phyloP scores from a whole-genome alignment of 2,888 invertebrate genomes.

The Trileptium ribeirensis region DNA sequence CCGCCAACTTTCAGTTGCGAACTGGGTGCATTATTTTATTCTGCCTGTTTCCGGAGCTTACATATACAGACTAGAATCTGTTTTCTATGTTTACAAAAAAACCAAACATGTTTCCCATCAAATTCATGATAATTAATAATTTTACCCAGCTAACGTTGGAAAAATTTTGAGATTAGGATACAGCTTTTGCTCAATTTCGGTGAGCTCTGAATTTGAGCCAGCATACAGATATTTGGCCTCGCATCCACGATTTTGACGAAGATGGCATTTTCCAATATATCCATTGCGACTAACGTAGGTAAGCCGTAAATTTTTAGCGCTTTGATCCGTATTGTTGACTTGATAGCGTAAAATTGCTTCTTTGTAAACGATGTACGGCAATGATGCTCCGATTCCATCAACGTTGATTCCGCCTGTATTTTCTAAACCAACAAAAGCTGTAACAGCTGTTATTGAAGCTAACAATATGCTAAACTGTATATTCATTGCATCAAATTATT shows the following conservation, averaged over 20 bases:
- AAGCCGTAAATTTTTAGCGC: neutral
- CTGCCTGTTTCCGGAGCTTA: too few relatives aligned
- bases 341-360: neutral
- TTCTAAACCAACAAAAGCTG: too few relatives aligned
- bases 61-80: too few relatives aligned
- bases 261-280: neutral
- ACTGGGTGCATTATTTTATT: too few relatives aligned
- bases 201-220: neutral
- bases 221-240: constrained; percentile 3
- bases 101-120: too few relatives aligned
- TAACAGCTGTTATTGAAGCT: too few relatives aligned
- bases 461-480: too few relatives aligned
- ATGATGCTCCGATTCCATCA: neutral
- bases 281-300: neutral
- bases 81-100: too few relatives aligned
- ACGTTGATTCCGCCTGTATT: too few relatives aligned
- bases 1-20: too few relatives aligned
- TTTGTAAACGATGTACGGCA: neutral
- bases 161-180: neutral
- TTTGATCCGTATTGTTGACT: neutral
- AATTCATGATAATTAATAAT: too few relatives aligned
- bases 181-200: neutral
- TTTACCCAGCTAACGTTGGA: constrained; percentile 8
- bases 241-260: neutral
- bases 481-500: too few relatives aligned